phyloP scores from a whole-genome alignment of 2,113 vertebrate species.

The Cairina moschata region DNA sequence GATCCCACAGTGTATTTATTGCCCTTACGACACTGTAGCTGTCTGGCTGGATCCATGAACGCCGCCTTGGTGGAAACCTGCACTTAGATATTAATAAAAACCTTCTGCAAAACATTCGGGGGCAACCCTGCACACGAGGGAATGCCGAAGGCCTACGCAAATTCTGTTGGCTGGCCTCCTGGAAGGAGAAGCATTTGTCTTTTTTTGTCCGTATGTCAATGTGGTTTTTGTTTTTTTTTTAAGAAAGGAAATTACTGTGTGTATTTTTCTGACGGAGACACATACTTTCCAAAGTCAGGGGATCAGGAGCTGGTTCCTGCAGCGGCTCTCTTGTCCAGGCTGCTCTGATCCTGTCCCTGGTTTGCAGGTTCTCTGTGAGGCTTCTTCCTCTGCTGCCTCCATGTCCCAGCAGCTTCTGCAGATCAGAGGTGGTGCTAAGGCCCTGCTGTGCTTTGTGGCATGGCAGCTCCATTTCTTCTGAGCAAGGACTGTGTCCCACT shows the following conservation, averaged over 20 bases:
- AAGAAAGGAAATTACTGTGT: not conserved
- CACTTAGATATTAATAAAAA: slow-evolving; percentile 5
- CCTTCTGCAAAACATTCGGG: not conserved
- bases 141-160: not conserved
- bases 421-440: not conserved
- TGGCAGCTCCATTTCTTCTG: not conserved
- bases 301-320: not conserved
- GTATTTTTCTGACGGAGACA: not conserved
- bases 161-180: not conserved
- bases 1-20: slow-evolving; percentile 14
- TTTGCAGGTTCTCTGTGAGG: not conserved
- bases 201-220: not conserved
- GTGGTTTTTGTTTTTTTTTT: not conserved
- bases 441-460: not conserved
- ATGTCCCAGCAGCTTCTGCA: not conserved
- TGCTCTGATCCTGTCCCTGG: slow-evolving; percentile 1
- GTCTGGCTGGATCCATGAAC: not conserved
- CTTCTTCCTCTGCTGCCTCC: not conserved
- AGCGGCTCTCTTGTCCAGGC: not conserved
- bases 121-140: not conserved
- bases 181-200: not conserved
- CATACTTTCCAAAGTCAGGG: not conserved
- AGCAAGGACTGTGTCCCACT: not conserved
- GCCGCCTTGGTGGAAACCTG: not conserved
- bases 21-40: not conserved